Base-by-base conservation (phyloP, 2,888 invertebrate genomes). In the Drosophila siamana region DNA sequence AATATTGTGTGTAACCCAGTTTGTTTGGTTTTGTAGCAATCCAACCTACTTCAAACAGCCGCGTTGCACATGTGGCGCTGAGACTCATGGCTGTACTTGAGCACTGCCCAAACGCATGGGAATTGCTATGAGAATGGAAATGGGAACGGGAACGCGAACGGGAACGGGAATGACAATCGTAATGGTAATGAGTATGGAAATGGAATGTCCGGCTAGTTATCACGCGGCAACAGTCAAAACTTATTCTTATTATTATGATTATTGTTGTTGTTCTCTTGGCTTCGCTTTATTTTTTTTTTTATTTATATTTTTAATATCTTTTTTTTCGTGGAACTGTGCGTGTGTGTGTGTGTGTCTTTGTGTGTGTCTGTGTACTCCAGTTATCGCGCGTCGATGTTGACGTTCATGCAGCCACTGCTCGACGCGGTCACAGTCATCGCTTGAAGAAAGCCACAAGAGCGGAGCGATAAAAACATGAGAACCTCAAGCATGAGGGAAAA, bases 401-500 rank as follows among this genome's bases (percentile, higher is more conserved):
- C 51, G 82, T 73, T 61, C 79, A 52, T 62, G 56, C 48, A 67
- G 48, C 43, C 61, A 62, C 64, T 64, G 56, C 51, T 26, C 54
- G 24, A 19, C 54, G 15, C 59, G 43, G 50, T 60, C 38, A 22
- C 76, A 50, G 71, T 67, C 72, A 54, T 71, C 38, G 61, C 40
- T 55, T 55, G 57, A 72, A 74, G 74, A 74, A 74, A 74, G 77
- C 67, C 57, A 67, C 57, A 72, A 33, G 33, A 11, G n/a, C 64
- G 69, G 71, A 80, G 59, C 87, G 85, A 86, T 78, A 82, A 84
- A 81, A 84, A 81, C 73, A 86, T 47, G 59, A 81, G 74, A 78
- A 36, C 41, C 50, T 48, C 33, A 47, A 50, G 81, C 30, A 40
- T 13, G 61, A 64, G 62, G 46, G 50, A 63, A 55, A 54, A 76